Evolutionary conservation across 1,140 invertebrate genomes (phyloP).

Genomic region (Contarinia nasturtii): DNA sequence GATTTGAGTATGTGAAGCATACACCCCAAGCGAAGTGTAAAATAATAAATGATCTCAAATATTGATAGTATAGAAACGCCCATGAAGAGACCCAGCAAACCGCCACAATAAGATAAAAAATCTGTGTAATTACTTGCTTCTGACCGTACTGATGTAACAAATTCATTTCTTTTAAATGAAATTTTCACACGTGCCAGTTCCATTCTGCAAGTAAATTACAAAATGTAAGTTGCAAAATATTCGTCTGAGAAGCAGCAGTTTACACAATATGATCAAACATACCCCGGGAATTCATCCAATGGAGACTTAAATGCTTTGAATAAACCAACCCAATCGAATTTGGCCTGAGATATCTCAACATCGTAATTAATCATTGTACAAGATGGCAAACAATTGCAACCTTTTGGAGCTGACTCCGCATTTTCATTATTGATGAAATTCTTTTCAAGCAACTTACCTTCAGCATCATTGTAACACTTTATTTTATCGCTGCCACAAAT

Average conservation of each 20-base stretch:
- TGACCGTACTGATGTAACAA: conserved; percentile 28
- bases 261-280: too few relatives aligned
- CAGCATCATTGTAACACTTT: conserved; percentile 26
- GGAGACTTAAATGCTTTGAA: conserved; percentile 20
- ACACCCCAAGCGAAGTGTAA: conserved; percentile 25
- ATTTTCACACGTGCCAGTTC: conserved; percentile 21
- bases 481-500: conserved; percentile 35
- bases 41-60: conserved; percentile 33
- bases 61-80: conserved; percentile 34
- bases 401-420: conserved; percentile 21
- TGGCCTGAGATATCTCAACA: conserved; percentile 43
- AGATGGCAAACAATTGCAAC: conserved; percentile 44
- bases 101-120: conserved; percentile 34
- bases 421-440: too few relatives aligned
- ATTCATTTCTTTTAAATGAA: conserved; percentile 30
- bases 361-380: conserved; percentile 46
- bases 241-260: too few relatives aligned
- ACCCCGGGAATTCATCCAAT: not conserved
- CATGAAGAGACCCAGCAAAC: conserved; percentile 33
- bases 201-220: too few relatives aligned
- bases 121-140: conserved; percentile 32
- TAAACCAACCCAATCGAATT: conserved; percentile 33
- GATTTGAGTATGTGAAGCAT: conserved; percentile 19
- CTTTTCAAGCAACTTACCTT: conserved; percentile 30
- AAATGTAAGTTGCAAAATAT: too few relatives aligned